These are phyloP conservation scores for Microplitis deprimator DNA, from an alignment of 2,888 invertebrate genomes.

Conservation along the genomic window DNA sequence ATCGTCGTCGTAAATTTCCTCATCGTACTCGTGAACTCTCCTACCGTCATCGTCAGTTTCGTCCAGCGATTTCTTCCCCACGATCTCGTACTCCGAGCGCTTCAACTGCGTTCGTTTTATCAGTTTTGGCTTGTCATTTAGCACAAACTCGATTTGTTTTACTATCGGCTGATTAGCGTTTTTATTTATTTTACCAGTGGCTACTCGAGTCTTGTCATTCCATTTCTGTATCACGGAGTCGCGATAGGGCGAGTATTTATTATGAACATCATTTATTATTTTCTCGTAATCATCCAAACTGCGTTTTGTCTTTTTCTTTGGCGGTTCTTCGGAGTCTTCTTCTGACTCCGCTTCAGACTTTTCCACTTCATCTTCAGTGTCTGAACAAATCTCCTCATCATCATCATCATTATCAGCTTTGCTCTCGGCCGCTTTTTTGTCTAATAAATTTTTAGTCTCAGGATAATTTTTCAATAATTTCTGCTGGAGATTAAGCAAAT, in stretches of 20 bases:
- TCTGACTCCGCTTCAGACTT: constrained; percentile 63
- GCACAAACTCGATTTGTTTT: constrained; percentile 88
- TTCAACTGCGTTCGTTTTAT: constrained; percentile 85
- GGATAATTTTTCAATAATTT: constrained; percentile 77
- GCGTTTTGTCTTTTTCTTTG: constrained; percentile 72
- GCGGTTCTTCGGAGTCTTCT: constrained; percentile 76
- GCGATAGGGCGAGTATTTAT: constrained; percentile 79
- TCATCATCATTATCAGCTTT: constrained; percentile 65
- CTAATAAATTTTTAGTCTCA: constrained; percentile 76
- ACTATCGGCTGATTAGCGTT: constrained; percentile 77
- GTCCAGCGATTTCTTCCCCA: constrained; percentile 74
- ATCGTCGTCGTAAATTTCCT: constrained; percentile 95
- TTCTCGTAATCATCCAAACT: constrained; percentile 77
- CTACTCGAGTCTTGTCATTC: constrained; percentile 91
- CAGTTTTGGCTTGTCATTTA: constrained; percentile 84
- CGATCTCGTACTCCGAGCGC: constrained; percentile 80
- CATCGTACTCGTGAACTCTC: constrained; percentile 76
- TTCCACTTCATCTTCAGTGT: constrained; percentile 73
- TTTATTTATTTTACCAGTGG: constrained; percentile 77
- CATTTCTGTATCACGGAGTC: constrained; percentile 91
- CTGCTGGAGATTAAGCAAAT: constrained; percentile 77
- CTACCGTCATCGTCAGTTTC: constrained; percentile 61
- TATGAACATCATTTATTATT: constrained; percentile 75
- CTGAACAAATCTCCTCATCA: constrained; percentile 78
- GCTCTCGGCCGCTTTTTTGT: not conserved